Base-by-base conservation (phyloP, 2,113 vertebrate genomes). In the Thomomys bottae region DNA sequence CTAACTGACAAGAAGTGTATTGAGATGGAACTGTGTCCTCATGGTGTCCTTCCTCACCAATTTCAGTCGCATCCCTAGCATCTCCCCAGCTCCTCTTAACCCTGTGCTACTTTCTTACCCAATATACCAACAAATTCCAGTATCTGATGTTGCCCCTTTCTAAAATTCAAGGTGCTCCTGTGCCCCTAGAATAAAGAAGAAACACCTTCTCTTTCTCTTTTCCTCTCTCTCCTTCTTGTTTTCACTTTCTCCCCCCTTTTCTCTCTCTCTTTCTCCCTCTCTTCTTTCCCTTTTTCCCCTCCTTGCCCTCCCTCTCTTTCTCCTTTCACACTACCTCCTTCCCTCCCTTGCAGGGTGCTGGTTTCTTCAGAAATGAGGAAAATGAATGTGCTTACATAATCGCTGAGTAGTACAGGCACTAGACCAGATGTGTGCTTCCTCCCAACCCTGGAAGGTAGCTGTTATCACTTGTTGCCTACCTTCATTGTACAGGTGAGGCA, bases 51-150 rank as follows among this genome's bases (percentile, higher is more conserved):
- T 34, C 64, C 34, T 72, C 26, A 7, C 87, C 30, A 42, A 26
- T 30, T 59, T 28, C 59, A 45, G 23, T 18, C 30, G 67, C 72
- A 23, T 12, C 42, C 78, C 78, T 6, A 30, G n/a, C 3, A 3
- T 23, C 9, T 24, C 30, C 79, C n/a, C 26, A 34, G 45, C 6
- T 9, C 34, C 23, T 38, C 20, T 34, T 20, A 70, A 8, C 26
- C 14, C 14, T 3, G 14, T 38, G 34, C 72, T 38, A 0, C 21
- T 18, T 75, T 42, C 12, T 28, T 34, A 32, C 12, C 34, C 32
- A 7, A 0, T 2, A 28, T 8, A 0, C 38, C 5, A 3, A 2
- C 8, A 7, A 0, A 26, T 40, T 59, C n/a, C 42, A 4, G 5
- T 3, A 38, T 21, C 2, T 54, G 23, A 26, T 21, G 0, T 4